A percentile compares a stretch with the other conserved stretches of the same genome.
Evolutionary conservation across 2,113 vertebrate genomes (phyloP).

Genomic region (Pica pica): DNA sequence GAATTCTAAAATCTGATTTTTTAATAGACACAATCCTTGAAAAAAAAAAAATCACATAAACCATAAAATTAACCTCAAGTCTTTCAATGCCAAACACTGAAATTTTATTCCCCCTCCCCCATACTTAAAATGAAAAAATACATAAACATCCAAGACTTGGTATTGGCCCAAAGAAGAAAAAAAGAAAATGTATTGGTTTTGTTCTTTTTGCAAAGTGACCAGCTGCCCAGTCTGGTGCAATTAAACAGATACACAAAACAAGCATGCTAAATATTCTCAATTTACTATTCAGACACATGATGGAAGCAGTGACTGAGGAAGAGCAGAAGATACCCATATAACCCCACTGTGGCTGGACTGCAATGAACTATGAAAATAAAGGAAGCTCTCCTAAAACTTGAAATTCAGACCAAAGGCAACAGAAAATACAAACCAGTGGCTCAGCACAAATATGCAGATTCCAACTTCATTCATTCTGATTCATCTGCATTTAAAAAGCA

Average conservation of each 20-base stretch:
- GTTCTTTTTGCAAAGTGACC: background rate
- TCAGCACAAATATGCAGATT: background rate
- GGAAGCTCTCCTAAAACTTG: background rate
- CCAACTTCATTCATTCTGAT: background rate
- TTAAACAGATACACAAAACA: background rate
- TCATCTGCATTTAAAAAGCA: background rate
- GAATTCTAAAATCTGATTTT: background rate
- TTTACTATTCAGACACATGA: background rate
- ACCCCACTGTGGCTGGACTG: background rate
- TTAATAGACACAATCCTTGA: background rate
- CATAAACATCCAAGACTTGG: background rate
- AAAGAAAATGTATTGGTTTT: background rate
- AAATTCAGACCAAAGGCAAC: background rate
- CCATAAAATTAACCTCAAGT: background rate
- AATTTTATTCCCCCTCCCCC: fast-evolving
- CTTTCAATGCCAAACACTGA: background rate
- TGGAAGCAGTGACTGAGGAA: background rate
- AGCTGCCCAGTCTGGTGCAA: background rate
- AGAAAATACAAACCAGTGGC: background rate
- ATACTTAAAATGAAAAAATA: background rate
- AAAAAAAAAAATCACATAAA: background rate
- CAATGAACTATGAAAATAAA: background rate
- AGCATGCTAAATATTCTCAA: background rate
- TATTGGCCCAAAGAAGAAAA: background rate
- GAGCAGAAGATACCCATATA: background rate